These are phyloP conservation scores for Sminthurides bifidus DNA, from an alignment of 1,140 invertebrate genomes.

Conservation along the genomic window DNA sequence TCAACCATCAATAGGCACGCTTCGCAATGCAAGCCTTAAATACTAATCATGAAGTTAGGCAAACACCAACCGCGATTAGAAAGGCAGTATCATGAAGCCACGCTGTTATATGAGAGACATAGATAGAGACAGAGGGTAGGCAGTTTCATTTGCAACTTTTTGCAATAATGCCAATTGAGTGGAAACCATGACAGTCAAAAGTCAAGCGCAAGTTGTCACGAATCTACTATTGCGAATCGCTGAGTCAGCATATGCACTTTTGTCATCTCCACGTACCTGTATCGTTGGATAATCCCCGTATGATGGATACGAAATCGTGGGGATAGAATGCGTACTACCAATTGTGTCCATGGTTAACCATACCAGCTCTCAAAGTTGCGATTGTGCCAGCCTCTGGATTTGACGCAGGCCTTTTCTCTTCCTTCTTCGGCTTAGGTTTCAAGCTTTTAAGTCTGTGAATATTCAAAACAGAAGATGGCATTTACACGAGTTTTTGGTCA, in stretches of 20 bases:
- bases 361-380: neutral
- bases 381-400: neutral
- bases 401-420: neutral
- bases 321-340: slow-evolving; percentile 15
- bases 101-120: neutral
- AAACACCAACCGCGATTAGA: neutral
- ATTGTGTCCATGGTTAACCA: slow-evolving; percentile 8
- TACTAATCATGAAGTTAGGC: neutral
- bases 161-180: neutral
- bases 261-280: slow-evolving; percentile 10
- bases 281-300: slow-evolving; percentile 23
- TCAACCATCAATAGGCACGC: neutral
- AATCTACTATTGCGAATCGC: neutral
- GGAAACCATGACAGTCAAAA: neutral
- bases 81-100: neutral
- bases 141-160: neutral
- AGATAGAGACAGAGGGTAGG: neutral
- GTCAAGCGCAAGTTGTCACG: neutral
- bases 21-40: neutral
- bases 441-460: slow-evolving; percentile 14
- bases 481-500: no score
- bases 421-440: slow-evolving; percentile 10
- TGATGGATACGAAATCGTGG: slow-evolving; percentile 13
- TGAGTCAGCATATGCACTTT: neutral
- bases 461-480: no score